Conservation (phyloP, 2,797 vertebrate species). For the Sarcophilus harrisii region DNA sequence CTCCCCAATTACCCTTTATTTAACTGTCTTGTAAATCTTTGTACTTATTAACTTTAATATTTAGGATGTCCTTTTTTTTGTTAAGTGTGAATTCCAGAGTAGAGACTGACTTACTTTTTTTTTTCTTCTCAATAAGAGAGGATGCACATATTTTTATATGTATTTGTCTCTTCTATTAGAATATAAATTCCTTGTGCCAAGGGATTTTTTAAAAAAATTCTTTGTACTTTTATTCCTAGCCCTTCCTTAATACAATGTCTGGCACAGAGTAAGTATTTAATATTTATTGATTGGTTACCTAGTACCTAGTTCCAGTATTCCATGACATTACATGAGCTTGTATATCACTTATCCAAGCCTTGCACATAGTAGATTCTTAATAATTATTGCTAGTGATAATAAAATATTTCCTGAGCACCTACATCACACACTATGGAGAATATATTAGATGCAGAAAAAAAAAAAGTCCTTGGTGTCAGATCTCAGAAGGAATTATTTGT, state of each 20-base stretch:
- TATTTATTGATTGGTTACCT: background rate
- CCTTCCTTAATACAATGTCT: background rate
- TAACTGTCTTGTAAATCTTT: background rate
- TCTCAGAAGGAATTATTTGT: background rate
- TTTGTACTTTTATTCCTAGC: background rate
- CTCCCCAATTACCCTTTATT: background rate
- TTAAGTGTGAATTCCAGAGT: too few relatives aligned
- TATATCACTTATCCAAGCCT: background rate
- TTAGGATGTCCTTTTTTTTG: background rate
- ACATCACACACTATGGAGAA: background rate
- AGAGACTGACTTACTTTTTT: too few relatives aligned
- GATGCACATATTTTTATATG: background rate
- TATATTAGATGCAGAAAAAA: background rate
- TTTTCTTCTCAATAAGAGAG: too few relatives aligned
- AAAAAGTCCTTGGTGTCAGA: background rate
- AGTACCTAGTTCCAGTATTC: background rate
- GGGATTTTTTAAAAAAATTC: background rate
- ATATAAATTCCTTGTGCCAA: background rate
- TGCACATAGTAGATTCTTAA: background rate
- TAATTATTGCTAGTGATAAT: background rate
- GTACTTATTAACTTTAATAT: background rate
- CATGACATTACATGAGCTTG: background rate
- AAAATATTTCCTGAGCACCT: slow-evolving; percentile 21
- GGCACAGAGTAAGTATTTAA: background rate
- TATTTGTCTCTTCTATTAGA: background rate